phyloP scores from a whole-genome alignment of 2,113 vertebrate species.

The Bungarus multicinctus region DNA sequence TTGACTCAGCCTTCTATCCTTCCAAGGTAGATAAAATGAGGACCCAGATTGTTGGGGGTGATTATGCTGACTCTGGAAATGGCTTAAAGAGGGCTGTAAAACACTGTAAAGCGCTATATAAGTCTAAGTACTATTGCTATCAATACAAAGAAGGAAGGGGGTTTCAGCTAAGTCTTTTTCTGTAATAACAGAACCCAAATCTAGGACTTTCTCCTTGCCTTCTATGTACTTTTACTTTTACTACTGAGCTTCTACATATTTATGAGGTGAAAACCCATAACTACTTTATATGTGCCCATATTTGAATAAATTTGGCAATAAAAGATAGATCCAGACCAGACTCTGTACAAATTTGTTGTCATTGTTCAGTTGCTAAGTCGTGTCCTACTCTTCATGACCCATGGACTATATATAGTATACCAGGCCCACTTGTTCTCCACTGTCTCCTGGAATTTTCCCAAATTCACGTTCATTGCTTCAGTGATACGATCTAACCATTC shows the following conservation, averaged over 20 bases:
- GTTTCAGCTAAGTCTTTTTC: background rate
- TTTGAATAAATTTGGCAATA: background rate
- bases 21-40: too few relatives aligned
- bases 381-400: background rate
- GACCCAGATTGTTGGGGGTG: too few relatives aligned
- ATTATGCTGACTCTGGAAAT: too few relatives aligned
- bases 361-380: background rate
- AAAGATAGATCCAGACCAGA: background rate
- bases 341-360: background rate
- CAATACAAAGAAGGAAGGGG: background rate
- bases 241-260: background rate
- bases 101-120: too few relatives aligned
- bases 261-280: background rate
- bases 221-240: background rate
- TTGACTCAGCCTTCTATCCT: too few relatives aligned
- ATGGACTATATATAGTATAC: background rate
- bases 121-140: background rate
- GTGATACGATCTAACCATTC: background rate
- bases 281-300: background rate
- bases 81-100: too few relatives aligned
- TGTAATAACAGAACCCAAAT: too few relatives aligned
- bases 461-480: background rate
- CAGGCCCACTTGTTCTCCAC: background rate
- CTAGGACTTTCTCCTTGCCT: background rate
- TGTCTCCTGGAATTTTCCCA: background rate